Percentiles rank a stretch among this genome's conserved stretches.
These are phyloP conservation scores for Drosophila tripunctata DNA, from an alignment of 2,888 invertebrate genomes.

Conservation along the genomic window DNA sequence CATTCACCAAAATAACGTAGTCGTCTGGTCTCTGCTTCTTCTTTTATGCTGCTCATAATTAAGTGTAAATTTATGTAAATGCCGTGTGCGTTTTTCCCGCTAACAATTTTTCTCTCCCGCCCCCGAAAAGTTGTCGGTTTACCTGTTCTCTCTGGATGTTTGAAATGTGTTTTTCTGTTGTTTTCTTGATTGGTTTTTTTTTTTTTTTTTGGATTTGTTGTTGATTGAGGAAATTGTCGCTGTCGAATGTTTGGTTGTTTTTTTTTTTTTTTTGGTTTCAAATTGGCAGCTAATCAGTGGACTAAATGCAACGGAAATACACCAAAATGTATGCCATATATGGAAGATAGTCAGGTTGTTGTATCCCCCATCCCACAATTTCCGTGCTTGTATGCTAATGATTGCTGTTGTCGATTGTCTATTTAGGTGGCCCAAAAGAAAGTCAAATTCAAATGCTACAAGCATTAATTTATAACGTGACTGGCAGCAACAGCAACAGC, in stretches of 20 bases:
- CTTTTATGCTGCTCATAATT: slow-evolving; percentile 55
- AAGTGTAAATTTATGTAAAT: slow-evolving; percentile 79
- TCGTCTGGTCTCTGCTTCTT: neutral
- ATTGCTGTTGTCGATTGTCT: slow-evolving; percentile 9
- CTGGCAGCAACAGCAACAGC: slow-evolving; percentile 19
- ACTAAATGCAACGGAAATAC: slow-evolving; percentile 72
- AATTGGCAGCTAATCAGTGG: slow-evolving; percentile 72
- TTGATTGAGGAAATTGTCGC: slow-evolving; percentile 76
- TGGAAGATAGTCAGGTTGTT: slow-evolving; percentile 9
- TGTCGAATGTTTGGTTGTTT: slow-evolving; percentile 31
- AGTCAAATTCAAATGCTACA: slow-evolving; percentile 41
- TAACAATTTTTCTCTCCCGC: slow-evolving; percentile 20
- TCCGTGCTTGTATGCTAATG: slow-evolving; percentile 71
- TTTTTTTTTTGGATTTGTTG: too few relatives aligned
- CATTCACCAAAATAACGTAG: slow-evolving; percentile 31
- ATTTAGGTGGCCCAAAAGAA: slow-evolving; percentile 62
- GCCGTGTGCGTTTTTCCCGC: slow-evolving; percentile 9
- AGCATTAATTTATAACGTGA: slow-evolving; percentile 60
- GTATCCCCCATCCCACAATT: slow-evolving; percentile 57
- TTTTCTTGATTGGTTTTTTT: slow-evolving; percentile 56
- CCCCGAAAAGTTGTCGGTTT: slow-evolving; percentile 31
- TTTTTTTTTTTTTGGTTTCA: slow-evolving; percentile 39
- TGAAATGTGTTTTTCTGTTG: slow-evolving; percentile 7
- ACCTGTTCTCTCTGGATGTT: slow-evolving; percentile 33
- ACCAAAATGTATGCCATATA: slow-evolving; percentile 35